Evolutionary conservation across 2,113 vertebrate genomes (phyloP).

Genomic region (Laticauda colubrina): DNA sequence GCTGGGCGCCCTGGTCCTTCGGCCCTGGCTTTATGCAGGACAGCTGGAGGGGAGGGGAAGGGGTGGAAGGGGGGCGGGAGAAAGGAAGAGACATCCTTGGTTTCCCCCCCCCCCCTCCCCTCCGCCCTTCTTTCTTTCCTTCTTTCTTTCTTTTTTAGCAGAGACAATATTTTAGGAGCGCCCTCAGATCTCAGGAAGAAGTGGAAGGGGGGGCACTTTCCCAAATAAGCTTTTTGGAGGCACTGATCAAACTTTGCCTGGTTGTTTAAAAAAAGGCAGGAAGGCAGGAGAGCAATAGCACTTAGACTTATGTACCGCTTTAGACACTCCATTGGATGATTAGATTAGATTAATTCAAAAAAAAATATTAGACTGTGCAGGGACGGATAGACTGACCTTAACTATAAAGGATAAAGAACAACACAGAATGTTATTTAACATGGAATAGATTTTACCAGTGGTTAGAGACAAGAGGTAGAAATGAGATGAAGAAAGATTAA

Average conservation of each 20-base stretch:
- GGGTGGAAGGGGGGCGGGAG: background rate
- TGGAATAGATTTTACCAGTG: too few relatives aligned
- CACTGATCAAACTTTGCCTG: slow-evolving; percentile 72
- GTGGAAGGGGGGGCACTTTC: slow-evolving; percentile 50
- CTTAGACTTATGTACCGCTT: too few relatives aligned
- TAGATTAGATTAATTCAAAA: too few relatives aligned
- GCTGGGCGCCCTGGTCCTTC: slow-evolving; percentile 56
- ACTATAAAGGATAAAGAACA: too few relatives aligned
- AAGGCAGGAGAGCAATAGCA: too few relatives aligned
- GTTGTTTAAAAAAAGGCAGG: slow-evolving; percentile 43
- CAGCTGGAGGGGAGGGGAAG: slow-evolving; percentile 68
- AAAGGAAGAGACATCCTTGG: slow-evolving; percentile 63
- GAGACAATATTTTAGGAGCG: slow-evolving; percentile 68
- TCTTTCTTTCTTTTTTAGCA: slow-evolving; percentile 18
- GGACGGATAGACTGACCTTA: too few relatives aligned
- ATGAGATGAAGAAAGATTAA: too few relatives aligned
- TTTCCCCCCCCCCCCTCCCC: slow-evolving; percentile 36
- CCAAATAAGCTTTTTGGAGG: slow-evolving; percentile 60
- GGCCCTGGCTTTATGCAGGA: slow-evolving; percentile 62
- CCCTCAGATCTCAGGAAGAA: slow-evolving; percentile 63
- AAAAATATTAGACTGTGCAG: too few relatives aligned
- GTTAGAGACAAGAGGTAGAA: too few relatives aligned
- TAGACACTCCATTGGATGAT: too few relatives aligned
- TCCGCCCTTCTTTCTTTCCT: slow-evolving; percentile 48
- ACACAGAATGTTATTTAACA: too few relatives aligned